A percentile compares a stretch with the other conserved stretches of the same genome.
Evolutionary conservation across 1,140 invertebrate species (phyloP).

Genomic region (Sarcophaga bullata): DNA sequence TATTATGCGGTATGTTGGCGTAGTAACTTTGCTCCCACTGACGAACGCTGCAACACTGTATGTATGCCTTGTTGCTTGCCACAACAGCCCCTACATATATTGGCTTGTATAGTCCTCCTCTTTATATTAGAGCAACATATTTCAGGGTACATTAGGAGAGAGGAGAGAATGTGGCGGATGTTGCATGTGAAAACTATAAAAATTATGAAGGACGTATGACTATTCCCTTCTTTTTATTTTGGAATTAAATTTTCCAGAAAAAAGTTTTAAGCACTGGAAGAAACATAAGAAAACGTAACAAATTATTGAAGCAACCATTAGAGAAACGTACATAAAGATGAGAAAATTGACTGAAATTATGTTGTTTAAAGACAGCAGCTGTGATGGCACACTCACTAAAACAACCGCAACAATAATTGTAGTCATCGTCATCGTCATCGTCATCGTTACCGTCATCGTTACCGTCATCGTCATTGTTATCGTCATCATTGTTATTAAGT

Average conservation of each 20-base stretch:
- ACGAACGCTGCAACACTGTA: neutral
- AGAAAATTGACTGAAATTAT: conserved; percentile 10
- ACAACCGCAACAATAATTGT: conserved; percentile 1
- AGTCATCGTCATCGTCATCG: neutral
- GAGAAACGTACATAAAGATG: neutral
- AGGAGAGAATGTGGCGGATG: too few relatives aligned
- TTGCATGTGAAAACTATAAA: too few relatives aligned
- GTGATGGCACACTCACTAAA: neutral
- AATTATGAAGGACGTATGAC: neutral
- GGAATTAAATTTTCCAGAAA: too few relatives aligned
- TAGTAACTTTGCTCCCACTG: neutral
- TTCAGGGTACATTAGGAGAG: too few relatives aligned
- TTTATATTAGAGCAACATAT: too few relatives aligned
- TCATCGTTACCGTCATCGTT: neutral
- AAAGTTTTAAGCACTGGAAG: too few relatives aligned
- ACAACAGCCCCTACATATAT: too few relatives aligned
- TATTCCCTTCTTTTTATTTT: too few relatives aligned
- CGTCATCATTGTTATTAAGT: neutral
- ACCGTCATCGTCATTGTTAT: neutral
- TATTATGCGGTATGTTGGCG: neutral
- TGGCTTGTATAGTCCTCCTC: too few relatives aligned
- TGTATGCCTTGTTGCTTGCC: too few relatives aligned
- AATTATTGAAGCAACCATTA: neutral
- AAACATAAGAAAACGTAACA: neutral
- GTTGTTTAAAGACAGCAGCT: neutral